phyloP scores from a whole-genome alignment of 2,888 invertebrate genomes.

The Mesorhabditis belari region DNA sequence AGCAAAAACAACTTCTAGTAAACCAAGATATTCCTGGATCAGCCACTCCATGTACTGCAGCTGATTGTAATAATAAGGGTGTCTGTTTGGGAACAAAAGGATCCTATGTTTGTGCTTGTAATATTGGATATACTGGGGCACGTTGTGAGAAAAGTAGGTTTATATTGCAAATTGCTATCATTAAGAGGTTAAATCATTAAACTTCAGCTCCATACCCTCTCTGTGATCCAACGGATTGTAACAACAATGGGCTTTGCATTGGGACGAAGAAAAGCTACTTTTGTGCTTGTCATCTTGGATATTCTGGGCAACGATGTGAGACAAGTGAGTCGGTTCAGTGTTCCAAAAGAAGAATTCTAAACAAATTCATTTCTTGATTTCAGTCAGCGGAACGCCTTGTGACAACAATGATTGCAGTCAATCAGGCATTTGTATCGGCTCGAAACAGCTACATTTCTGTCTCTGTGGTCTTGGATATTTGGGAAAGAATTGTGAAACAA shows the following conservation, averaged over 20 bases:
- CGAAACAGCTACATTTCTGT: constrained; percentile 24
- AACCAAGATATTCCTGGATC: no score
- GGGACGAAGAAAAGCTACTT: constrained; percentile 34
- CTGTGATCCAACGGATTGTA: constrained; percentile 40
- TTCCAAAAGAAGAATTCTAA: not conserved
- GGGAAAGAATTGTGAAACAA: constrained; percentile 24
- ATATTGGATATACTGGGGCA: constrained; percentile 34
- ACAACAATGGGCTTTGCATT: constrained; percentile 40
- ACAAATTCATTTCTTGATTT: constrained; percentile 1
- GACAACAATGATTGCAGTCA: constrained; percentile 36
- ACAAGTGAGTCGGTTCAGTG: constrained; percentile 12
- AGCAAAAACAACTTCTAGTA: no score
- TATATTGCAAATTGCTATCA: not conserved
- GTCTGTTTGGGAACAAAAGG: constrained; percentile 37
- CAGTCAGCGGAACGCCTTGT: constrained; percentile 35
- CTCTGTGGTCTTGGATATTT: constrained; percentile 27
- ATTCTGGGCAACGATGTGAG: constrained; percentile 30
- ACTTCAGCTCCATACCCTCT: constrained; percentile 24
- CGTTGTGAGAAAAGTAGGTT: constrained; percentile 9
- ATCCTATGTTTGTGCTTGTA: constrained; percentile 66
- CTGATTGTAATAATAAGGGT: constrained; percentile 36
- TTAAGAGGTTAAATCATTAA: not conserved
- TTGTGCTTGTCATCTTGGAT: constrained; percentile 37
- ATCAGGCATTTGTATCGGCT: constrained; percentile 34
- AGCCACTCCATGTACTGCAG: constrained; percentile 18